A percentile compares a stretch with the other conserved stretches of the same genome.
phyloP scores from a whole-genome alignment of 2,888 invertebrate species.

The Lithophane socia region DNA sequence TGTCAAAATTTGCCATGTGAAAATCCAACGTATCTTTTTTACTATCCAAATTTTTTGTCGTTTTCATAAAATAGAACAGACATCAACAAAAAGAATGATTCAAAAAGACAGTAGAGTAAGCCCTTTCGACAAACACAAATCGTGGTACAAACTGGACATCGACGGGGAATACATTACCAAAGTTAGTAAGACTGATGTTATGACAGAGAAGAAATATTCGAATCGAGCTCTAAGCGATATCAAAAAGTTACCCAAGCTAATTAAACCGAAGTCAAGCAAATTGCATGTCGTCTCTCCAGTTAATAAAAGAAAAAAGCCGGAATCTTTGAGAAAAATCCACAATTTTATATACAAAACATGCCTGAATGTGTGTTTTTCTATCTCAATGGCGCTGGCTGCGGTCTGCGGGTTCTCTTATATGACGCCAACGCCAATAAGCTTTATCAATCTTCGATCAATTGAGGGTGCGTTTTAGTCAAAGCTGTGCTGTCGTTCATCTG shows the following conservation, averaged over 20 bases:
- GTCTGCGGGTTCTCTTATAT: conserved; percentile 64
- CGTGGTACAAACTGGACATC: conserved; percentile 75
- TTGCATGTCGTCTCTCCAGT: no score
- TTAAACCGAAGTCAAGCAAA: not conserved
- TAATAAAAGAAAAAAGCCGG: conserved; percentile 32
- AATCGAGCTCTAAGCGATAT: not conserved
- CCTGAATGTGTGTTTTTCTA: conserved; percentile 54
- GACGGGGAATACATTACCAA: conserved; percentile 72
- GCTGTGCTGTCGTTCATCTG: not conserved
- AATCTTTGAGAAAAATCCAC: conserved; percentile 41
- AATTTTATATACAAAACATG: conserved; percentile 49
- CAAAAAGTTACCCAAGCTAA: not conserved
- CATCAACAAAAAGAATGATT: conserved; percentile 47
- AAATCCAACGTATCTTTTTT: conserved; percentile 11
- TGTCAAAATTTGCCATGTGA: conserved; percentile 32
- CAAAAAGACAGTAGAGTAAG: not conserved
- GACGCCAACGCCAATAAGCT: conserved; percentile 45
- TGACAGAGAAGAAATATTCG: not conserved
- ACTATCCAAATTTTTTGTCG: conserved; percentile 4
- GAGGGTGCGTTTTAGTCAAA: conserved; percentile 28
- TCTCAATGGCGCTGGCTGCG: conserved; percentile 61
- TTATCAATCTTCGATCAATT: not conserved
- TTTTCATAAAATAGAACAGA: not conserved
- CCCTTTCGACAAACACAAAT: conserved; percentile 72
- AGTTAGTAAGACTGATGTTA: not conserved